Evolutionary conservation across 2,113 vertebrate species (phyloP).

Genomic region (Trichomycterus rosablanca): DNA sequence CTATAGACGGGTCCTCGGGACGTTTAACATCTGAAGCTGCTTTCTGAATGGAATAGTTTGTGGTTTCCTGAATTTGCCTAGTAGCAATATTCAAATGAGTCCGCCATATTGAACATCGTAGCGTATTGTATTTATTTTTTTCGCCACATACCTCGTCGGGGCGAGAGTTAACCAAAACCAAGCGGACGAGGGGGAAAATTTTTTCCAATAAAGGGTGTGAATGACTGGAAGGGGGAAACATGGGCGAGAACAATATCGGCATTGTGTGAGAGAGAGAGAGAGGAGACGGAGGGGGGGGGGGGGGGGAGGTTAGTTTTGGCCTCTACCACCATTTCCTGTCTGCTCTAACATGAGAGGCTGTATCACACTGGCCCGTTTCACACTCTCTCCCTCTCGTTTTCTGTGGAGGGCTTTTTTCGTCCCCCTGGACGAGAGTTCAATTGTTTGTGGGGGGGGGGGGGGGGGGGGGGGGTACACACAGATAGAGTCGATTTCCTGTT

Average conservation of each 20-base stretch:
- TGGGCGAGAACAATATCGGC: slow-evolving; percentile 26
- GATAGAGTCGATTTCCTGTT: slow-evolving; percentile 50
- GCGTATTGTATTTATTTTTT: too few relatives aligned
- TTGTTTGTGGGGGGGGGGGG: neutral
- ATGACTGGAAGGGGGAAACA: slow-evolving; percentile 6
- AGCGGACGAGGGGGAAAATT: neutral
- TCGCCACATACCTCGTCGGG: neutral
- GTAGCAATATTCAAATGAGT: too few relatives aligned
- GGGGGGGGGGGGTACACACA: slow-evolving; percentile 11
- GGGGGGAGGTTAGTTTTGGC: slow-evolving; percentile 44
- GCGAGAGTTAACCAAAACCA: neutral
- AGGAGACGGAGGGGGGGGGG: slow-evolving; percentile 10
- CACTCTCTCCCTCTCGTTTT: slow-evolving; percentile 5
- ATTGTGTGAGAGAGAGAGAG: slow-evolving; percentile 17
- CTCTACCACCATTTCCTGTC: slow-evolving; percentile 40
- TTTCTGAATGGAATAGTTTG: too few relatives aligned
- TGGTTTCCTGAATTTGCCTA: too few relatives aligned
- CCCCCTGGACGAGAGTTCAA: neutral
- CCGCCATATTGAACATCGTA: too few relatives aligned
- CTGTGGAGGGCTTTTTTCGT: neutral
- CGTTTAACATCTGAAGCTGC: too few relatives aligned
- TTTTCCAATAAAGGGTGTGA: slow-evolving; percentile 31
- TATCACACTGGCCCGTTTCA: slow-evolving; percentile 13
- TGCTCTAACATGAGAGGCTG: slow-evolving; percentile 22
- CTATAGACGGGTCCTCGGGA: too few relatives aligned